Evolutionary conservation across 2,113 vertebrate genomes (phyloP).

Genomic region (Anarhynchus alexandrinus): DNA sequence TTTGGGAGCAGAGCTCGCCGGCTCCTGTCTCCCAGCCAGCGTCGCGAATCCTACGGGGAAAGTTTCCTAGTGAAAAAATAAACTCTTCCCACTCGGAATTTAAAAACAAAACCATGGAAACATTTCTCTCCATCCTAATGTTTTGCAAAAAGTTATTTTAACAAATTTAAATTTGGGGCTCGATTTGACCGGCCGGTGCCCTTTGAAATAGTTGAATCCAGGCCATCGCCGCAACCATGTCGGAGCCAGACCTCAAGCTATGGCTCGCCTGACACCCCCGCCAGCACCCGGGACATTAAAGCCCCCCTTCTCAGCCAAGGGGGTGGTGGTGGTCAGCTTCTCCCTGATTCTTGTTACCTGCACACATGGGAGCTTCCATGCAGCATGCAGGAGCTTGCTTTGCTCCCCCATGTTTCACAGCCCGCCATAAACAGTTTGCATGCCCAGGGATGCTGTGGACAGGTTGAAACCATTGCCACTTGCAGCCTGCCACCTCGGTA

Average conservation of each 20-base stretch:
- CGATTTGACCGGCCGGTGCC: not conserved
- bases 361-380: not conserved
- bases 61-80: slow-evolving; percentile 59
- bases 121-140: slow-evolving; percentile 22
- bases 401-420: not conserved
- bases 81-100: slow-evolving; percentile 53
- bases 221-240: not conserved
- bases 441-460: not conserved
- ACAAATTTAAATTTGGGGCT: slow-evolving; percentile 55
- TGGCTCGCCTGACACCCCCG: rapidly evolving
- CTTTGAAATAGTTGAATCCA: slow-evolving; percentile 53
- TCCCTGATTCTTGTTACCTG: not conserved
- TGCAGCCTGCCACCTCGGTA: not conserved
- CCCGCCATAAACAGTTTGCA: not conserved
- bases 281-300: not conserved
- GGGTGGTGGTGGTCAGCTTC: not conserved
- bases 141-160: slow-evolving; percentile 65
- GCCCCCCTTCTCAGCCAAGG: not conserved
- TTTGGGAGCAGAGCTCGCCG: not conserved
- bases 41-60: not conserved
- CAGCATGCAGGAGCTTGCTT: not conserved
- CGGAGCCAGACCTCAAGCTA: not conserved
- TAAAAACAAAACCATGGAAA: slow-evolving; percentile 62
- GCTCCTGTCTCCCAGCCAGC: not conserved
- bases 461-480: not conserved